phyloP scores from a whole-genome alignment of 2,888 invertebrate genomes.

The Holacanthella duospinosa region DNA sequence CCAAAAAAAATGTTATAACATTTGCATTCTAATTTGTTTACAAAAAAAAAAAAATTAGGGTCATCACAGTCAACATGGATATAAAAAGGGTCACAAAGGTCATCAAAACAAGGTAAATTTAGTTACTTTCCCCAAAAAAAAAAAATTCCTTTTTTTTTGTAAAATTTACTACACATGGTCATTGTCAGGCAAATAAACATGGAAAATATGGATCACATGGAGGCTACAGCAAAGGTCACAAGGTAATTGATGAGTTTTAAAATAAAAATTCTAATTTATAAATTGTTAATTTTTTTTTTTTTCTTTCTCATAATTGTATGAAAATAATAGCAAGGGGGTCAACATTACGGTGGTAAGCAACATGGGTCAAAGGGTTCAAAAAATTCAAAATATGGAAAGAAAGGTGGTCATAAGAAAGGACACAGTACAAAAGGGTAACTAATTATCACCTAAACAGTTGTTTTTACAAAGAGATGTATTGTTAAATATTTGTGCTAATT shows the following conservation, averaged over 20 bases:
- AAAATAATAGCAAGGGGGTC: constrained; percentile 31
- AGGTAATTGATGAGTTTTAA: constrained; percentile 23
- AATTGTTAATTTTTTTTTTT: background rate
- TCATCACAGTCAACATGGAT: constrained; percentile 32
- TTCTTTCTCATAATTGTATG: no score
- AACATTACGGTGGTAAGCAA: constrained; percentile 36
- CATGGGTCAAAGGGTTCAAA: constrained; percentile 31
- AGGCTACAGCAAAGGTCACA: constrained; percentile 34
- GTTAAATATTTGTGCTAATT: constrained; percentile 20
- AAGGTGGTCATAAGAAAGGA: constrained; percentile 35
- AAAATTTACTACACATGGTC: background rate
- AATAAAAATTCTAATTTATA: background rate
- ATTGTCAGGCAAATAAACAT: constrained; percentile 7
- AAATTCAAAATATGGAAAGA: constrained; percentile 37
- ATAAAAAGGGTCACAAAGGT: constrained; percentile 35
- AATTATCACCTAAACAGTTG: background rate
- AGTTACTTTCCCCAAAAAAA: no score
- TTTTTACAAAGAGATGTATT: background rate
- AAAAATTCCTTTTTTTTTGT: constrained; percentile 6
- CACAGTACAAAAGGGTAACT: constrained; percentile 24
- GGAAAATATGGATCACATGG: constrained; percentile 35
- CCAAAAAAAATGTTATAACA: background rate
- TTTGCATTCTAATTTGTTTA: constrained; percentile 8
- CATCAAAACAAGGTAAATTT: constrained; percentile 29
- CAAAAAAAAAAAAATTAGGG: background rate